Percentiles rank a stretch among this genome's conserved stretches.
Evolutionary conservation across 2,888 invertebrate species (phyloP).

Genomic region (Seira sanloemensis): DNA sequence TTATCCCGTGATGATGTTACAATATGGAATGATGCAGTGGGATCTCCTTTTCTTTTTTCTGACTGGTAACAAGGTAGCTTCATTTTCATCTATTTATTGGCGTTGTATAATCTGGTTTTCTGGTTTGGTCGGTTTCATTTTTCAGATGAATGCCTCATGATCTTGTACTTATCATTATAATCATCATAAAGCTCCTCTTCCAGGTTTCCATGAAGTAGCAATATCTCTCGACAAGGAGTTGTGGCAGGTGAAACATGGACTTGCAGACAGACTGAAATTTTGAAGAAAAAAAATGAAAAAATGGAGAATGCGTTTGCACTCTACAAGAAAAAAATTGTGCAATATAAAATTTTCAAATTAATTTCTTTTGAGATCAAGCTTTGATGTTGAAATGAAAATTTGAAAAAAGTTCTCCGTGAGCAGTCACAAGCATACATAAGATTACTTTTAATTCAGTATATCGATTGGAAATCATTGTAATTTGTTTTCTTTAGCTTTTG

Average conservation of each 20-base stretch:
- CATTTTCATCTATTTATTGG: constrained; percentile 60
- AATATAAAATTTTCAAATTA: too few relatives aligned
- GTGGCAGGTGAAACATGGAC: neutral
- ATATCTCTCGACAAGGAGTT: constrained; percentile 17
- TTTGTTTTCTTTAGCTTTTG: too few relatives aligned
- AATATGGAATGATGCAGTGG: constrained; percentile 43
- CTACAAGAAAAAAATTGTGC: too few relatives aligned
- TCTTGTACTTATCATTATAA: constrained; percentile 45
- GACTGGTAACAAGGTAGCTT: constrained; percentile 55
- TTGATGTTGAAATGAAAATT: too few relatives aligned
- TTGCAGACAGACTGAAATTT: neutral
- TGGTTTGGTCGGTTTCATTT: constrained; percentile 64
- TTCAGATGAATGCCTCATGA: constrained; percentile 49
- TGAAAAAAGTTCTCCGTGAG: too few relatives aligned
- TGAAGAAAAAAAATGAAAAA: neutral
- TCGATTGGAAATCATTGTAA: too few relatives aligned
- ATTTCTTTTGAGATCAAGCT: too few relatives aligned
- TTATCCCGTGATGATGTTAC: neutral
- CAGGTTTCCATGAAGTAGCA: constrained; percentile 45
- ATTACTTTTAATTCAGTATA: too few relatives aligned
- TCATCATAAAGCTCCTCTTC: constrained; percentile 58
- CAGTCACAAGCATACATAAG: too few relatives aligned
- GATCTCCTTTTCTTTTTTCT: neutral
- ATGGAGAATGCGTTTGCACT: neutral
- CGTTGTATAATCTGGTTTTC: constrained; percentile 62